Percentiles rank a stretch among this genome's conserved stretches.
Evolutionary conservation across 2,797 vertebrate species (phyloP).

Genomic region (Hoplostethus atlanticus): DNA sequence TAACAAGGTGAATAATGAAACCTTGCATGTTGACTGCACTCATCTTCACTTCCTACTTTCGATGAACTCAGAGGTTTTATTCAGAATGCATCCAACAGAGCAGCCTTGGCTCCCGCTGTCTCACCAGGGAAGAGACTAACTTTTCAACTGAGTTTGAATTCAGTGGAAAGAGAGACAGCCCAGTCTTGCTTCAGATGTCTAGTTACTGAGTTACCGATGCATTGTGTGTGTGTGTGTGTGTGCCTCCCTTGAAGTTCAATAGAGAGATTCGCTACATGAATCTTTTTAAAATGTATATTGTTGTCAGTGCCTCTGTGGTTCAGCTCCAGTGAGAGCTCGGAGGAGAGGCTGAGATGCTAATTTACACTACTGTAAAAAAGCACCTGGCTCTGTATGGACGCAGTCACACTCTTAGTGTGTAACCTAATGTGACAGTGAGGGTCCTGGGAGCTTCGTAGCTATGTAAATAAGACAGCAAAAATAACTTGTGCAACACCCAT

Average conservation of each 20-base stretch:
- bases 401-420: conserved; percentile 8
- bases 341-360: conserved; percentile 22
- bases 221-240: background rate
- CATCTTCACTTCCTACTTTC: conserved; percentile 4
- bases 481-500: background rate
- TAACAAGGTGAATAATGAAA: conserved; percentile 15
- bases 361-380: conserved; percentile 17
- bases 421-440: conserved; percentile 26
- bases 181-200: conserved; percentile 3
- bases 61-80: conserved; percentile 20
- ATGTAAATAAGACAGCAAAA: conserved; percentile 9
- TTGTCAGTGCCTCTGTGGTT: conserved; percentile 4
- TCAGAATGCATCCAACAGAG: conserved; percentile 11
- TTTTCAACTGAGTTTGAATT: conserved; percentile 8
- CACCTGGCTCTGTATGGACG: conserved; percentile 22
- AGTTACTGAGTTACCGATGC: background rate
- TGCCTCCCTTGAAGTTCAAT: conserved; percentile 16
- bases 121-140: conserved; percentile 1
- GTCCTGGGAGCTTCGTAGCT: conserved; percentile 7
- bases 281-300: background rate
- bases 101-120: background rate
- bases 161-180: background rate
- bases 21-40: conserved; percentile 7
- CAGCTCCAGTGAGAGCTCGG: background rate
- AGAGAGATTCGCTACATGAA: background rate